Conservation (phyloP, 2,113 vertebrate genomes). For the Patagioenas fasciata region DNA sequence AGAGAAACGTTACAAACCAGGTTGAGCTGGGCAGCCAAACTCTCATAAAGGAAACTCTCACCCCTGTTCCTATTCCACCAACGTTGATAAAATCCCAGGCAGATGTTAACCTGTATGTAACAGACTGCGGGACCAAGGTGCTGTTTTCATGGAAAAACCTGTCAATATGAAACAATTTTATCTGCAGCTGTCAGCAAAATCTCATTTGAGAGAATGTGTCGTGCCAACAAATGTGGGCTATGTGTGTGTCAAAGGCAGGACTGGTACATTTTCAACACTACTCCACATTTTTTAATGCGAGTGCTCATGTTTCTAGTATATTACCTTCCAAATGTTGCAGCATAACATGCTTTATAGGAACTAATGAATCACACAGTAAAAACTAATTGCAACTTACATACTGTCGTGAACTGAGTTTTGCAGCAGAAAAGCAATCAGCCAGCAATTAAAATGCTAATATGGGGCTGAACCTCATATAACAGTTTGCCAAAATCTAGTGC, state of each 20-base stretch:
- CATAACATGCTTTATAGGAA: conserved; percentile 54
- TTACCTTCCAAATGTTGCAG: conserved; percentile 61
- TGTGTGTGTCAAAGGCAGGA: background rate
- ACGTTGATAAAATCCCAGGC: background rate
- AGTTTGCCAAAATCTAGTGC: conserved; percentile 34
- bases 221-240: background rate
- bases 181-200: background rate
- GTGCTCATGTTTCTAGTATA: conserved; percentile 23
- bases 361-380: conserved; percentile 72
- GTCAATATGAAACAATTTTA: background rate
- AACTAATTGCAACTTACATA: conserved; percentile 71
- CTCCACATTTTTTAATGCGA: background rate
- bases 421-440: conserved; percentile 70
- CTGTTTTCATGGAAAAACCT: background rate
- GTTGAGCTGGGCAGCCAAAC: background rate
- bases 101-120: background rate
- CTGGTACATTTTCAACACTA: background rate
- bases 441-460: conserved; percentile 79
- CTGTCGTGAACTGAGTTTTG: conserved; percentile 53
- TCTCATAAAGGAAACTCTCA: background rate
- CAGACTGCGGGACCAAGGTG: background rate
- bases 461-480: conserved; percentile 24
- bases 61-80: background rate
- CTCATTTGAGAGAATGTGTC: background rate
- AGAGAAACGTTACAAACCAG: background rate